Evolutionary conservation across 2,888 invertebrate species (phyloP).

Genomic region (Gastrophysa polygoni): DNA sequence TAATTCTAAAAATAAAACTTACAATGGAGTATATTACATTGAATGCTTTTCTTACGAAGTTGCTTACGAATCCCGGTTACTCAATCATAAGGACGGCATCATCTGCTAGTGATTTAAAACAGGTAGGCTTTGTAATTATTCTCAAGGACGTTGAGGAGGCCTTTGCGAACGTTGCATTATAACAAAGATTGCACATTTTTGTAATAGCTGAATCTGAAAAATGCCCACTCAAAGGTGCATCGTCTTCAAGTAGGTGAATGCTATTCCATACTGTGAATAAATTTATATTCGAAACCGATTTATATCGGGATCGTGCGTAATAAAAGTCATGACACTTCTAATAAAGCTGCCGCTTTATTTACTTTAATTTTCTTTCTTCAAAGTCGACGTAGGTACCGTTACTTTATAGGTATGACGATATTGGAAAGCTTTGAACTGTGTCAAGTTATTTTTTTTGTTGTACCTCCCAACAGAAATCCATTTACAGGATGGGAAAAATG

Average conservation of each 20-base stretch:
- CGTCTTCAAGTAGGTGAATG: conserved; percentile 12
- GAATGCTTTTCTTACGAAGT: background rate
- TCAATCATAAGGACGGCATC: background rate
- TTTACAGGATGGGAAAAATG: too few relatives aligned
- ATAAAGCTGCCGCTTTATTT: background rate
- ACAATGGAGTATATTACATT: background rate
- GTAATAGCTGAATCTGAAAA: conserved; percentile 22
- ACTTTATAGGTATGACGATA: too few relatives aligned
- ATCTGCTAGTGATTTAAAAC: background rate
- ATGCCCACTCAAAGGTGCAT: conserved; percentile 10
- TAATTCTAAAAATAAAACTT: background rate
- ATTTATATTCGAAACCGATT: background rate
- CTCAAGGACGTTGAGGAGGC: conserved; percentile 26
- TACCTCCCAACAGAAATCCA: too few relatives aligned
- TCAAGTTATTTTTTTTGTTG: too few relatives aligned
- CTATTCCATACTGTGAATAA: conserved; percentile 1
- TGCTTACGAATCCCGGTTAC: background rate
- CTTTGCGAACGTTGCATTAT: conserved; percentile 24
- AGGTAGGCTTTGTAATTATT: conserved; percentile 15
- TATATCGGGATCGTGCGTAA: background rate
- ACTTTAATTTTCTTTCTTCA: too few relatives aligned
- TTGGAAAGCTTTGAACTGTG: too few relatives aligned
- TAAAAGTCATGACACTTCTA: background rate
- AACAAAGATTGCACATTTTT: conserved; percentile 34
- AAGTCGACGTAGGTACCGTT: too few relatives aligned